phyloP scores from a whole-genome alignment of 2,113 vertebrate genomes.

The Scolopax mira region DNA sequence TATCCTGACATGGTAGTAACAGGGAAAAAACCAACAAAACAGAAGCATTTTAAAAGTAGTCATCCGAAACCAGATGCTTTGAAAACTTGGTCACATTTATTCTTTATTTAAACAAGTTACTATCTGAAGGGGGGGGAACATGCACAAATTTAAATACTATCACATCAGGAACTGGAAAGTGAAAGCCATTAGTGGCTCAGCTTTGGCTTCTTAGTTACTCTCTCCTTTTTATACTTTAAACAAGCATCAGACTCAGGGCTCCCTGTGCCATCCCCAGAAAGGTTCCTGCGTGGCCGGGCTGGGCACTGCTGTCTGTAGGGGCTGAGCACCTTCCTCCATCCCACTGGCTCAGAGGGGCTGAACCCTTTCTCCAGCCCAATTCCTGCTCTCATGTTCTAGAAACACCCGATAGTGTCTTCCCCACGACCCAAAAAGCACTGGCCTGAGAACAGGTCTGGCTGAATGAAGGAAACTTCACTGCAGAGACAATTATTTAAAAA shows the following conservation, averaged over 20 bases:
- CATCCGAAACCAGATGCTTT: background rate
- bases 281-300: fast-evolving
- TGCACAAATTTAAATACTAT: background rate
- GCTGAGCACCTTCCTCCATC: background rate
- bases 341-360: background rate
- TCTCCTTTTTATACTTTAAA: background rate
- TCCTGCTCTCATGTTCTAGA: background rate
- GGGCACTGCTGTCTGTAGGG: background rate
- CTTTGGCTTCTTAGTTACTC: background rate
- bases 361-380: background rate
- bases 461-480: background rate
- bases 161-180: background rate
- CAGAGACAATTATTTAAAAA: background rate
- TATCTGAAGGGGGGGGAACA: background rate
- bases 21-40: background rate
- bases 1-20: background rate
- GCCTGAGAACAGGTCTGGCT: background rate
- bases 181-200: constrained; percentile 14
- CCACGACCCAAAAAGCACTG: background rate
- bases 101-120: background rate
- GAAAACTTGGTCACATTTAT: background rate
- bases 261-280: background rate
- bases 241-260: background rate
- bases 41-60: background rate
- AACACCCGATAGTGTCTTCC: background rate